Conservation (phyloP, 2,888 invertebrate genomes). For the Urechis unicinctus region DNA sequence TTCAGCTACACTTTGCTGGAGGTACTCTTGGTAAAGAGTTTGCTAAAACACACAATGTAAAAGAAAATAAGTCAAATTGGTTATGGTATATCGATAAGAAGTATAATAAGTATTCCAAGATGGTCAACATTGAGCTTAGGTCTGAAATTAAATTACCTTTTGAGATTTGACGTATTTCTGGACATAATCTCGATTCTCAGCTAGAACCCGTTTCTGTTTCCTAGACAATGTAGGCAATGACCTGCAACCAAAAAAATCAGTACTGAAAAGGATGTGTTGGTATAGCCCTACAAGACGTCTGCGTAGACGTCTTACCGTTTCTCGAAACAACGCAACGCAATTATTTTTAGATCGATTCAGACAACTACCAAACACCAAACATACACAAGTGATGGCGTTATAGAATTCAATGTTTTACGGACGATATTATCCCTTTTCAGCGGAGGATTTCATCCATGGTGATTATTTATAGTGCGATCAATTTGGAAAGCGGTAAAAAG, state of each 20-base stretch:
- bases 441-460: no score
- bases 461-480: no score
- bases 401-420: no score
- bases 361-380: no score
- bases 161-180: conserved; percentile 49
- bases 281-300: no score
- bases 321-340: no score
- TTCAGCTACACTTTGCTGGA: conserved; percentile 54
- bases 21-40: conserved; percentile 53
- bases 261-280: no score
- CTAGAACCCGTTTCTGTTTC: conserved; percentile 47
- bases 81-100: conserved; percentile 8
- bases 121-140: background rate
- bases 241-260: conserved; percentile 4
- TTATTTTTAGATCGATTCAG: no score
- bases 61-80: background rate
- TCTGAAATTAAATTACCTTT: conserved; percentile 41
- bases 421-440: no score
- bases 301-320: no score
- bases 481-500: no score
- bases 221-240: conserved; percentile 46
- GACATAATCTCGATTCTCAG: conserved; percentile 51
- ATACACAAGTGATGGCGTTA: no score
- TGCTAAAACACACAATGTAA: conserved; percentile 39
- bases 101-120: background rate